Evolutionary conservation across 2,888 invertebrate genomes (phyloP).

Genomic region (Cybosia mesomella): DNA sequence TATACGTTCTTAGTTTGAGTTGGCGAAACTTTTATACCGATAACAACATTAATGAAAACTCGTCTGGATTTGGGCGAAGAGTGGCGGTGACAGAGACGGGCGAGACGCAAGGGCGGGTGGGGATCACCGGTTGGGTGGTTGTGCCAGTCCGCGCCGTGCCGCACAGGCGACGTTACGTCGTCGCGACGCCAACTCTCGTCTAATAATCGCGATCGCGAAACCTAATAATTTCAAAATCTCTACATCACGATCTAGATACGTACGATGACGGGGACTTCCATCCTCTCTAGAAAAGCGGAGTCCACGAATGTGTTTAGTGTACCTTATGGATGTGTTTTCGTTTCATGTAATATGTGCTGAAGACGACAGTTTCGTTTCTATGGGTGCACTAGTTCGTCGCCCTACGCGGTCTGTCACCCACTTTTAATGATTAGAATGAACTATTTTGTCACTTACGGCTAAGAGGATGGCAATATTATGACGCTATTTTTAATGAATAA

Average conservation of each 20-base stretch:
- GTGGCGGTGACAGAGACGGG: slow-evolving; percentile 76
- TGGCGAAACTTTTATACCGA: slow-evolving; percentile 81
- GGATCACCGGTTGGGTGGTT: slow-evolving; percentile 61
- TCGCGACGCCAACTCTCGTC: slow-evolving; percentile 49
- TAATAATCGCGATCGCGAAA: slow-evolving; percentile 63
- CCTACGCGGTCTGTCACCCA: slow-evolving; percentile 71
- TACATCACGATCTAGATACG: slow-evolving; percentile 49
- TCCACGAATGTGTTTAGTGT: slow-evolving; percentile 70
- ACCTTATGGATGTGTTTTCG: slow-evolving; percentile 67
- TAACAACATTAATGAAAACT: slow-evolving; percentile 86
- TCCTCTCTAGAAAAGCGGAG: slow-evolving; percentile 46
- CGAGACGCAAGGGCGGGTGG: slow-evolving; percentile 70
- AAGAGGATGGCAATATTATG: slow-evolving; percentile 56
- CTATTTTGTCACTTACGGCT: slow-evolving; percentile 57
- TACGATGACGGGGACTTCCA: slow-evolving; percentile 57
- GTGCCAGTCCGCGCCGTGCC: slow-evolving; percentile 75
- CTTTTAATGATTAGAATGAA: slow-evolving; percentile 72
- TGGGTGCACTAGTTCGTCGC: slow-evolving; percentile 77
- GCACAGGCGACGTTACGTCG: slow-evolving; percentile 71
- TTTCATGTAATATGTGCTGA: slow-evolving; percentile 67
- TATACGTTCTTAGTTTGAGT: slow-evolving; percentile 77
- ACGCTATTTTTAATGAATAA: slow-evolving; percentile 61
- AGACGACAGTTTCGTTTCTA: slow-evolving; percentile 68
- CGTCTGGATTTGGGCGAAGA: slow-evolving; percentile 80
- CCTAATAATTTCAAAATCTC: slow-evolving; percentile 55